A percentile compares a stretch with the other conserved stretches of the same genome.
These are phyloP conservation scores for Gobius niger DNA, from an alignment of 2,113 vertebrate genomes.

Conservation along the genomic window DNA sequence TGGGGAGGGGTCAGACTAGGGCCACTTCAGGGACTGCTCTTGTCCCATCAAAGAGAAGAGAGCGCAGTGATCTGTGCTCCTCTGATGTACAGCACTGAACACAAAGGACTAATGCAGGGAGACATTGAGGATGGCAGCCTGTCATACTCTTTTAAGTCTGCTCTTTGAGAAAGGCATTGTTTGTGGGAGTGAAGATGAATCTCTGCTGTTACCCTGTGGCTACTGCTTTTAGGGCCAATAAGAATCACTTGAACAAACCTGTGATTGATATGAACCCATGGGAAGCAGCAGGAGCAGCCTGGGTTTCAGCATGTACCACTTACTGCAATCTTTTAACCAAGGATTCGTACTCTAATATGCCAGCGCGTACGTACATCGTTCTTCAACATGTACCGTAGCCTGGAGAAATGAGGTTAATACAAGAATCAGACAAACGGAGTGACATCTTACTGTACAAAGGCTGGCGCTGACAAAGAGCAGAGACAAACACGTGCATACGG, in stretches of 20 bases:
- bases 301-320: conserved; percentile 13
- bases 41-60: conserved; percentile 62
- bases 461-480: conserved; percentile 26
- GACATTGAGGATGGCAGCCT: conserved; percentile 57
- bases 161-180: conserved; percentile 44
- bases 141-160: conserved; percentile 66
- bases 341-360: conserved; percentile 14
- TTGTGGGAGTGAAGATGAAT: conserved; percentile 52
- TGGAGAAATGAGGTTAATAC: conserved; percentile 38
- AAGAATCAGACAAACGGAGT: conserved; percentile 22
- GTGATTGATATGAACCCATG: conserved; percentile 56
- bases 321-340: conserved; percentile 8
- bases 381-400: conserved; percentile 18
- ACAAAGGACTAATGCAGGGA: conserved; percentile 54
- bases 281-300: conserved; percentile 43
- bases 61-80: conserved; percentile 59
- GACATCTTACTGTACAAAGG: conserved; percentile 23
- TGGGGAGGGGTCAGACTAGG: conserved; percentile 4
- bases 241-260: conserved; percentile 49
- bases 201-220: conserved; percentile 52
- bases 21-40: conserved; percentile 24
- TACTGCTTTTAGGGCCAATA: conserved; percentile 56
- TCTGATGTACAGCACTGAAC: conserved; percentile 57
- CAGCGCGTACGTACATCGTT: conserved; percentile 5
- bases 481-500: conserved; percentile 37